Conservation (phyloP, 2,797 vertebrate species). For the Enteromius argenteus region DNA sequence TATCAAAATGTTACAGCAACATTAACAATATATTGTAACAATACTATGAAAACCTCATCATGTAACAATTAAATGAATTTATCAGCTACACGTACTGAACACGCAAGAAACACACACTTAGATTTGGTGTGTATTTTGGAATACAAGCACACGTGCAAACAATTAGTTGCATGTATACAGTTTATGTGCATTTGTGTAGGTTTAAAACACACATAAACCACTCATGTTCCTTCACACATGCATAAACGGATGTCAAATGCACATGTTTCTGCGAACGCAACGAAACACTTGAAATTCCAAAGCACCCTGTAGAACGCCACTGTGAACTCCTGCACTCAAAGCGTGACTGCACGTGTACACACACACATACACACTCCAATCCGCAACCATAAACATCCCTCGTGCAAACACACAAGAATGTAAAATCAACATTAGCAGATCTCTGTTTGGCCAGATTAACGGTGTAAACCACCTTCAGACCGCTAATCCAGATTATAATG, state of each 20-base stretch:
- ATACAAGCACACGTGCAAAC: not conserved
- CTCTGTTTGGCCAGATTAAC: not conserved
- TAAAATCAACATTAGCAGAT: conserved; percentile 17
- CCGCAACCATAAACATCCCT: not conserved
- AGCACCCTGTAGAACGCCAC: not conserved
- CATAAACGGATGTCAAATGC: not conserved
- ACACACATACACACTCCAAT: not conserved
- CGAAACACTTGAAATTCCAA: conserved; percentile 7
- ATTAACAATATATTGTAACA: not conserved
- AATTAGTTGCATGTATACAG: not conserved
- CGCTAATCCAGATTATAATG: conserved; percentile 46
- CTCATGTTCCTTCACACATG: not conserved
- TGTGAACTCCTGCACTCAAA: not conserved
- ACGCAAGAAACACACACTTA: not conserved
- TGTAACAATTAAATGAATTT: not conserved
- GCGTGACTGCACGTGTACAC: not conserved
- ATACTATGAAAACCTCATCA: conserved; percentile 3
- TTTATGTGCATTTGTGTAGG: not conserved
- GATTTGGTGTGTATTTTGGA: not conserved
- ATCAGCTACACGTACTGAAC: conserved; percentile 2
- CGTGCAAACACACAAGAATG: not conserved
- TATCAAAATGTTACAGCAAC: conserved; percentile 18
- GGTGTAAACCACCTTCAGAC: conserved; percentile 28
- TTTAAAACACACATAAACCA: conserved; percentile 7
- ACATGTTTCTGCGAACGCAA: not conserved